A percentile compares a stretch with the other conserved stretches of the same genome.
phyloP scores from a whole-genome alignment of 2,797 vertebrate genomes.

The Enoplosus armatus region DNA sequence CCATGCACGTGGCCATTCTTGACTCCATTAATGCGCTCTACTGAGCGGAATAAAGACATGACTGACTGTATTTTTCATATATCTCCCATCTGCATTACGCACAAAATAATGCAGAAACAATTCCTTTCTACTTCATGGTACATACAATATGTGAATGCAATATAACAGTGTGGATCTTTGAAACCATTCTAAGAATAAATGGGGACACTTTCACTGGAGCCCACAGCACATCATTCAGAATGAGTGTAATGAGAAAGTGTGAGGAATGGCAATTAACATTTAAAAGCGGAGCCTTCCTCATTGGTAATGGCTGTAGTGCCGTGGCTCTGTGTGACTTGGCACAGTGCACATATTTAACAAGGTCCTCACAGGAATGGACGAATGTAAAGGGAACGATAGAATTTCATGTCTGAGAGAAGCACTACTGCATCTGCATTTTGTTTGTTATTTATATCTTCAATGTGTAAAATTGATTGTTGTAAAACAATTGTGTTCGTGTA shows the following conservation, averaged over 20 bases:
- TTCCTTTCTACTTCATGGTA: slow-evolving; percentile 40
- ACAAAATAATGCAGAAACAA: slow-evolving; percentile 37
- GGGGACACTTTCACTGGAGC: slow-evolving; percentile 54
- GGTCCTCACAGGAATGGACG: slow-evolving; percentile 63
- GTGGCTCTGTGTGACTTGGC: slow-evolving; percentile 65
- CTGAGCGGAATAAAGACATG: slow-evolving; percentile 46
- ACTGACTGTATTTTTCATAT: slow-evolving; percentile 24
- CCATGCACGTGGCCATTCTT: slow-evolving; percentile 40
- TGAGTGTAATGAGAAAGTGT: slow-evolving; percentile 75
- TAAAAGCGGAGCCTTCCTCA: slow-evolving; percentile 76
- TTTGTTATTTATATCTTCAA: slow-evolving; percentile 9
- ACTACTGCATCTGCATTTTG: slow-evolving; percentile 13
- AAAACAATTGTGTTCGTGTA: no score
- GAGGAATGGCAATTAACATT: slow-evolving; percentile 83
- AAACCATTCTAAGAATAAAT: slow-evolving; percentile 72
- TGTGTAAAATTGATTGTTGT: no score
- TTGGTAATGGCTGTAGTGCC: slow-evolving; percentile 69
- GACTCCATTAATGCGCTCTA: slow-evolving; percentile 38
- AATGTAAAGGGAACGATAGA: slow-evolving; percentile 42
- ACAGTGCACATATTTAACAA: slow-evolving; percentile 81
- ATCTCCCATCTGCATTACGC: slow-evolving; percentile 16
- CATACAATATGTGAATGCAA: slow-evolving; percentile 60
- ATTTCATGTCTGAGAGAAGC: slow-evolving; percentile 35
- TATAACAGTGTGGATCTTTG: slow-evolving; percentile 57
- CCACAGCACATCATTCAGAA: slow-evolving; percentile 77